phyloP scores from a whole-genome alignment of 2,888 invertebrate species.

The Campaea margaritaria region DNA sequence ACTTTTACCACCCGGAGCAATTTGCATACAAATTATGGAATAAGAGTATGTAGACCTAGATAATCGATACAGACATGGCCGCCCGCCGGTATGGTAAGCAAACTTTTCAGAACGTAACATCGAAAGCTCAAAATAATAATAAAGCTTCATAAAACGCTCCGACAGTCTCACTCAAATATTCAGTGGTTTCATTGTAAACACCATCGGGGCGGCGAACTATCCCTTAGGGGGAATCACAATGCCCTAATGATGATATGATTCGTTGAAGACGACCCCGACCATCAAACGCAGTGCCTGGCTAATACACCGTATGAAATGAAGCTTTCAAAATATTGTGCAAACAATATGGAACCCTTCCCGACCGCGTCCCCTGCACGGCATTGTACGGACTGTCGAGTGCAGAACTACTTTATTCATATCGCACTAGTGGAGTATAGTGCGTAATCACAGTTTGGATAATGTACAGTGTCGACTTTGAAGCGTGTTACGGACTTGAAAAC shows the following conservation, averaged over 20 bases:
- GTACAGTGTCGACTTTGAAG: slow-evolving; percentile 16
- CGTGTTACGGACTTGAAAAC: slow-evolving; percentile 7
- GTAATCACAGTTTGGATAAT: slow-evolving; percentile 4
- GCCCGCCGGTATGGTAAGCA: not conserved
- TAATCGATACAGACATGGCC: not conserved
- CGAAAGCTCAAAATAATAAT: slow-evolving; percentile 20
- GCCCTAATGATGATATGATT: slow-evolving; percentile 79
- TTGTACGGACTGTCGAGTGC: slow-evolving; percentile 68
- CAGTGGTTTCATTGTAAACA: slow-evolving; percentile 56
- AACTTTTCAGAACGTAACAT: slow-evolving; percentile 1
- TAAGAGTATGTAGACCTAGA: too few relatives aligned
- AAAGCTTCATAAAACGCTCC: slow-evolving; percentile 25
- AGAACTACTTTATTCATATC: slow-evolving; percentile 50
- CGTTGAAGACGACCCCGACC: slow-evolving; percentile 76
- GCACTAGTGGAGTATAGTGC: slow-evolving; percentile 48
- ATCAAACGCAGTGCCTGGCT: slow-evolving; percentile 78
- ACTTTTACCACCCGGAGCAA: too few relatives aligned
- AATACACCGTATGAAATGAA: slow-evolving; percentile 83
- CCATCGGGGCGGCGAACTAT: slow-evolving; percentile 45
- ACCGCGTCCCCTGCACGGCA: slow-evolving; percentile 54
- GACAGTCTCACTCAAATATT: slow-evolving; percentile 43
- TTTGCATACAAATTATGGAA: too few relatives aligned
- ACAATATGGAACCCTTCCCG: slow-evolving; percentile 77
- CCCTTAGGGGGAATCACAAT: slow-evolving; percentile 62
- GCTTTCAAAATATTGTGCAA: slow-evolving; percentile 85